Evolutionary conservation across 1,140 invertebrate species (phyloP).

Genomic region (Rhagoletis zephyria): DNA sequence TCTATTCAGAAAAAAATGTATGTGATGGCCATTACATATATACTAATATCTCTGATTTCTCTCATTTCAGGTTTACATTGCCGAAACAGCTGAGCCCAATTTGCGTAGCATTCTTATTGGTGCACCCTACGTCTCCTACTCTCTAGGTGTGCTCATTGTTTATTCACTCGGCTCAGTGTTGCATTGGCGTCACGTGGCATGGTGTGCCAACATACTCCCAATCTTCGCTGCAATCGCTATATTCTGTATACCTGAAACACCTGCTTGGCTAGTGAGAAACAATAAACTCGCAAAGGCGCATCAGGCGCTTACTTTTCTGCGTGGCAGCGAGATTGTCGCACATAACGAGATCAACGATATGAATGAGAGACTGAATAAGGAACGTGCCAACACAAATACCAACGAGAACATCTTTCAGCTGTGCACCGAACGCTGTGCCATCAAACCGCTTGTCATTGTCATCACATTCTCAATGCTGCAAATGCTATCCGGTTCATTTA

Average conservation of each 20-base stretch:
- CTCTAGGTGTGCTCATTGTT: slow-evolving; percentile 81
- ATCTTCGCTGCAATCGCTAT: slow-evolving; percentile 76
- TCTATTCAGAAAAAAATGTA: too few relatives aligned
- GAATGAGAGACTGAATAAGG: slow-evolving; percentile 73
- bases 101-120: slow-evolving; percentile 80
- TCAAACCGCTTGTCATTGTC: slow-evolving; percentile 82
- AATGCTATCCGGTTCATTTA: slow-evolving; percentile 81
- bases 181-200: slow-evolving; percentile 80
- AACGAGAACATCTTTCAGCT: slow-evolving; percentile 75
- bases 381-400: slow-evolving; percentile 71
- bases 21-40: neutral
- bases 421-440: slow-evolving; percentile 75
- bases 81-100: slow-evolving; percentile 81
- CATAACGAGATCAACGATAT: slow-evolving; percentile 69
- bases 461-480: slow-evolving; percentile 82
- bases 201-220: slow-evolving; percentile 78
- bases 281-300: slow-evolving; percentile 78
- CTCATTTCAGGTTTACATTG: slow-evolving; percentile 78
- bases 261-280: slow-evolving; percentile 80
- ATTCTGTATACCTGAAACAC: slow-evolving; percentile 81
- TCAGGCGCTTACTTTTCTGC: slow-evolving; percentile 79
- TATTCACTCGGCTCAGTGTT: slow-evolving; percentile 79
- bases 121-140: slow-evolving; percentile 80
- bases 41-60: neutral
- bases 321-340: slow-evolving; percentile 77